Percentiles rank a stretch among this genome's conserved stretches.
Conservation (phyloP, 1,140 invertebrate species). For the Oedothorax gibbosus region DNA sequence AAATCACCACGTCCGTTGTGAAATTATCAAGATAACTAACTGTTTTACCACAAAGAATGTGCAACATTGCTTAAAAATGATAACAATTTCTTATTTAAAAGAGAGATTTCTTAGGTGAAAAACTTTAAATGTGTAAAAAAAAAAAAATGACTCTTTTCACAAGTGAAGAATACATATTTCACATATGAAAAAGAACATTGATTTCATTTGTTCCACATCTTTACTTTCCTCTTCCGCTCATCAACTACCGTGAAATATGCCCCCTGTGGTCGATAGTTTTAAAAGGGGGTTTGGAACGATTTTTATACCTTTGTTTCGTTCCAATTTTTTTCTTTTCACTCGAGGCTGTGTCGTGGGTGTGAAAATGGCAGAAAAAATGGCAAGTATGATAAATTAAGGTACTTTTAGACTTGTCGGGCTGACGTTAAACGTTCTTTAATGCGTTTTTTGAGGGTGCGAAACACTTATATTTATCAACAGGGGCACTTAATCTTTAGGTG, state of each 20-base stretch:
- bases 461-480: conserved; percentile 1
- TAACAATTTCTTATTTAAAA: too few relatives aligned
- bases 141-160: too few relatives aligned
- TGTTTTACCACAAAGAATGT: too few relatives aligned
- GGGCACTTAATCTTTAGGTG: neutral
- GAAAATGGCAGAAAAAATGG: conserved; percentile 35
- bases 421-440: conserved; percentile 48
- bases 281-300: neutral
- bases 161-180: too few relatives aligned
- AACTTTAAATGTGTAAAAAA: too few relatives aligned
- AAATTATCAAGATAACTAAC: too few relatives aligned
- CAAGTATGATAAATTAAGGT: conserved; percentile 43
- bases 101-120: too few relatives aligned
- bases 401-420: conserved; percentile 2
- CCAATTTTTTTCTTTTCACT: conserved; percentile 3
- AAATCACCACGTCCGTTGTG: too few relatives aligned
- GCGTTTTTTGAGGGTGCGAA: conserved; percentile 19
- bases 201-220: too few relatives aligned
- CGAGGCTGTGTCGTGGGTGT: conserved; percentile 2
- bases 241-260: conserved; percentile 53
- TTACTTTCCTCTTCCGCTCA: neutral
- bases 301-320: conserved; percentile 2
- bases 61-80: too few relatives aligned
- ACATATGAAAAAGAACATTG: too few relatives aligned
- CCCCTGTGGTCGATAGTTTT: conserved; percentile 29